A percentile compares a stretch with the other conserved stretches of the same genome.
These are phyloP conservation scores for Boleophthalmus pectinirostris DNA, from an alignment of 2,113 vertebrate genomes.

Conservation along the genomic window DNA sequence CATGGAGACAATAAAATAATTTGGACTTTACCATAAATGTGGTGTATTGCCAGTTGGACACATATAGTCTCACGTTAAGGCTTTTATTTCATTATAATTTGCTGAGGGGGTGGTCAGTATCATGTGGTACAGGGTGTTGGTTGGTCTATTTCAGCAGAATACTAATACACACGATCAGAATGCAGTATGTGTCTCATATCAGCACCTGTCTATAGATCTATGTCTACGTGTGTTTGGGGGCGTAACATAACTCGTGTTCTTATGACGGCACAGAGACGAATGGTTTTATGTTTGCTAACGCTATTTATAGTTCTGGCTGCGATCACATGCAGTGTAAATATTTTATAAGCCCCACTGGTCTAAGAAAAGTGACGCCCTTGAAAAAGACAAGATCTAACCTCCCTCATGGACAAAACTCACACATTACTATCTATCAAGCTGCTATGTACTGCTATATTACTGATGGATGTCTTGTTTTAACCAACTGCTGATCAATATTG, in stretches of 20 bases:
- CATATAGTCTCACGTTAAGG: not conserved
- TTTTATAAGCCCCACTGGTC: conserved; percentile 43
- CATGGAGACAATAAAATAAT: too few relatives aligned
- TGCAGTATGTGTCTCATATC: not conserved
- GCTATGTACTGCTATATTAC: not conserved
- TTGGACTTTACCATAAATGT: too few relatives aligned
- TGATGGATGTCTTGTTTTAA: not conserved
- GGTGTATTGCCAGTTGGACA: too few relatives aligned
- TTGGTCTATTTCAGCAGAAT: conserved; percentile 19
- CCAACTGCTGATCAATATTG: not conserved
- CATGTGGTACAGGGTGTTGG: not conserved
- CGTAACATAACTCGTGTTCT: not conserved
- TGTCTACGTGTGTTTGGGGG: not conserved
- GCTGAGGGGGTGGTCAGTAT: not conserved
- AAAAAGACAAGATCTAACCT: conserved; percentile 11
- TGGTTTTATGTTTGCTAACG: conserved; percentile 31
- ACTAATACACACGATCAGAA: conserved; percentile 26
- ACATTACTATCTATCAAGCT: not conserved
- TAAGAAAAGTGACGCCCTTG: conserved; percentile 31
- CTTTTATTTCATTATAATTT: not conserved
- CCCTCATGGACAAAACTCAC: conserved; percentile 7
- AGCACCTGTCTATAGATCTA: conserved; percentile 12
- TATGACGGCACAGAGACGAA: not conserved
- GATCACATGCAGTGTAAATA: conserved; percentile 43
- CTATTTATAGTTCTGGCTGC: conserved; percentile 55